These are phyloP conservation scores for Masticophis lateralis DNA, from an alignment of 2,797 vertebrate genomes.

Conservation along the genomic window DNA sequence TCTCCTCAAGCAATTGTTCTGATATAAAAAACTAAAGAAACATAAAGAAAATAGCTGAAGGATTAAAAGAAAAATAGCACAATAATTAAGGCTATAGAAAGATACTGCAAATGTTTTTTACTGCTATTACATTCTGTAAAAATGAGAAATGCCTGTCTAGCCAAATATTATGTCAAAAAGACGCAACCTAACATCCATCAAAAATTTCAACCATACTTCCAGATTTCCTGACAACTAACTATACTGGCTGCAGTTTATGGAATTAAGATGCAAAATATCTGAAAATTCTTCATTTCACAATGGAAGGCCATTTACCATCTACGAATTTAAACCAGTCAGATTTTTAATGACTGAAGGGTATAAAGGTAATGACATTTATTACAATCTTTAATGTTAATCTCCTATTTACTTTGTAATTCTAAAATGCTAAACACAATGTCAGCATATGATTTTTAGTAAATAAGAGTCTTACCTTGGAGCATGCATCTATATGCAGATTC, in stretches of 20 bases:
- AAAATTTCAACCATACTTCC: background rate
- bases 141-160: background rate
- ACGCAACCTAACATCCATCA: background rate
- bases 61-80: background rate
- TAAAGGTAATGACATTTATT: too few species aligned
- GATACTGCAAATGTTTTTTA: background rate
- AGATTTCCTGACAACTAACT: background rate
- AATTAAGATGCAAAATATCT: background rate
- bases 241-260: background rate
- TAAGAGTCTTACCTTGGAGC: conserved; percentile 86
- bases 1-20: background rate
- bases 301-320: background rate
- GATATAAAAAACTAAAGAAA: background rate
- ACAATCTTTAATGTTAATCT: background rate
- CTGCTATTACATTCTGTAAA: background rate
- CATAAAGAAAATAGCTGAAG: background rate
- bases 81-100: background rate
- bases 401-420: background rate
- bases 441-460: background rate
- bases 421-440: background rate
- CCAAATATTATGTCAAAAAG: background rate
- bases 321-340: background rate
- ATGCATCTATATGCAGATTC: conserved; percentile 98
- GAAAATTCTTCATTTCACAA: background rate
- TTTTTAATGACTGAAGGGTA: background rate